Evolutionary conservation across 2,797 vertebrate genomes (phyloP).

Genomic region (Chloroceryle amazona): DNA sequence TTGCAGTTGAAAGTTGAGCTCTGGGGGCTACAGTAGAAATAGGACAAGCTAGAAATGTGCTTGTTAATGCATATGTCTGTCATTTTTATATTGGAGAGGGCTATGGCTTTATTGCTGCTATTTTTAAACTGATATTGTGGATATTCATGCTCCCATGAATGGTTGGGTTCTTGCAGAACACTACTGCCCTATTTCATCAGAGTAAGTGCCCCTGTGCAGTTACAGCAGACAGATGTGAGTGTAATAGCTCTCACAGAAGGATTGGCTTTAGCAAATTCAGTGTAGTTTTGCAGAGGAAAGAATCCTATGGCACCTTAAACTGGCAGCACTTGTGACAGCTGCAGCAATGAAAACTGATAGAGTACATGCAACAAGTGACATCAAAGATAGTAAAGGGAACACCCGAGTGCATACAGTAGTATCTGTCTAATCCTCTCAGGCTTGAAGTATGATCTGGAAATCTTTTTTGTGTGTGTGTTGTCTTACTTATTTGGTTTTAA

Average conservation of each 20-base stretch:
- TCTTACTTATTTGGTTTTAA: background rate
- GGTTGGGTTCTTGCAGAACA: background rate
- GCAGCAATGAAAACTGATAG: too few species aligned
- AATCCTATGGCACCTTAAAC: background rate
- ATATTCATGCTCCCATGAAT: background rate
- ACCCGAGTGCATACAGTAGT: too few species aligned
- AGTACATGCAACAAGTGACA: background rate
- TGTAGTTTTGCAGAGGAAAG: background rate
- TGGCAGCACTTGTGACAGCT: background rate
- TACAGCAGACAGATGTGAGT: background rate
- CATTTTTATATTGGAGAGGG: background rate
- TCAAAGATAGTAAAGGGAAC: background rate
- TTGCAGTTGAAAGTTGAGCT: background rate
- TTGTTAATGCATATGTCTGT: background rate
- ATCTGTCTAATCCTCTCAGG: background rate
- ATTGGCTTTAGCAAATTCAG: background rate
- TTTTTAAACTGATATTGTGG: background rate
- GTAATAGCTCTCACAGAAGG: background rate
- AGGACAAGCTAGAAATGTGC: background rate
- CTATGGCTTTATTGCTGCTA: background rate
- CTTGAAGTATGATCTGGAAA: background rate
- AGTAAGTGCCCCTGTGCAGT: background rate
- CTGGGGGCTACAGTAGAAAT: background rate
- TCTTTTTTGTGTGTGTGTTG: background rate
- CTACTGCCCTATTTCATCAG: background rate